These are phyloP conservation scores for Ramphastos sulfuratus DNA, from an alignment of 2,113 vertebrate species.

Conservation along the genomic window DNA sequence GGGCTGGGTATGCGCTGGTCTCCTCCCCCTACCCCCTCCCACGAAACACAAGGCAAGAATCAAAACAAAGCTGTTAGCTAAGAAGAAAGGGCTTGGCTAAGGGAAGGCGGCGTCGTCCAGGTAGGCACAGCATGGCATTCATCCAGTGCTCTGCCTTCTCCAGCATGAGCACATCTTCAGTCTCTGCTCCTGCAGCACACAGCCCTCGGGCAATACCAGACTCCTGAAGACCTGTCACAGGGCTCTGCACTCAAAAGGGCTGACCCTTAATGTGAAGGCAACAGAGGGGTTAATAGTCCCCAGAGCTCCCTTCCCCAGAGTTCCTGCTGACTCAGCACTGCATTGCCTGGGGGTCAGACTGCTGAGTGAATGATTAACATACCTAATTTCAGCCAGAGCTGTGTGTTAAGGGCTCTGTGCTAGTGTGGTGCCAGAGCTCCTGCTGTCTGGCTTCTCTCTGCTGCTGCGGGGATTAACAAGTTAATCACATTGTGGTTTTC, in stretches of 20 bases:
- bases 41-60: background rate
- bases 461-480: background rate
- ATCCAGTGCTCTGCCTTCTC: background rate
- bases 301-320: background rate
- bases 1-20: background rate
- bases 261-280: background rate
- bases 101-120: no score
- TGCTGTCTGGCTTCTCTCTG: background rate
- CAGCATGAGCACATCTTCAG: rapidly evolving
- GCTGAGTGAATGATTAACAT: background rate
- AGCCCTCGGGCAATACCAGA: background rate
- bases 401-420: background rate
- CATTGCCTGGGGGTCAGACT: background rate
- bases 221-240: background rate
- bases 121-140: background rate
- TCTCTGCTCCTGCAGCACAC: background rate
- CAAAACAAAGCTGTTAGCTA: background rate
- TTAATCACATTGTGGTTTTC: background rate
- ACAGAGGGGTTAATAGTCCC: background rate
- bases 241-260: background rate
- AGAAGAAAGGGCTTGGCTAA: background rate
- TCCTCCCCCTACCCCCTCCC: rapidly evolving
- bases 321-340: background rate
- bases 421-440: background rate
- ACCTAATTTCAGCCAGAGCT: no score